Base-by-base conservation (phyloP, 2,113 vertebrate species). In the Rhabdornis inornatus region DNA sequence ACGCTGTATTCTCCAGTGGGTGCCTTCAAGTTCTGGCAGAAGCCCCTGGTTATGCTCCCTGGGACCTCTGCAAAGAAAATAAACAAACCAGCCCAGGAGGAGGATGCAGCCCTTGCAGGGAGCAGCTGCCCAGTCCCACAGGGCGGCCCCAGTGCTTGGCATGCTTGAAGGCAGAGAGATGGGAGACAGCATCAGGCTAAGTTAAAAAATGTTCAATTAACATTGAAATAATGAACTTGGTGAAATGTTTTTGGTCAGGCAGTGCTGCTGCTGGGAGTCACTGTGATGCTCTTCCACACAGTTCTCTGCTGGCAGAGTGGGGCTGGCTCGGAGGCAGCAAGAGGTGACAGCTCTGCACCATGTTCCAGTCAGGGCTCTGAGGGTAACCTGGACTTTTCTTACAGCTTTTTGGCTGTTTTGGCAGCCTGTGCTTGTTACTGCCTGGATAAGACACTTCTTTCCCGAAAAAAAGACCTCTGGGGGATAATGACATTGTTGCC, bases 121-220 rank as follows among this genome's bases (percentile, higher is more conserved):
- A 90, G 63, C 39, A 2, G 52, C 52, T 66, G 53, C 66, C 27
- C 12, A 2, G 35, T 65, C 44, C 94, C 59, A 9, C 0, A 2
- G 44, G 65, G 20, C 83, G 90, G 66, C 66, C 56, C 40, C 2
- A 0, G 42, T 0, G 11, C 59, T 44, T 1, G 0, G 71, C 57
- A 42, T 1, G 0, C 18, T 21, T 24, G 40, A 17, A 18, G 12
- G 25, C 45, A 47, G 63, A 21, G 35, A 82, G 39, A 19, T 9
- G 60, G 33, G 3, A 84, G n/a, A 31, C 13, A 50, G 60, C 45
- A 70, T 11, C 60, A 35, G n/a, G 30, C 28, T 78, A 8, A 3
- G 1, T 13, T 40, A 56, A 76, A 91, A 61, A 30, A 40, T 5
- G 14, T 27, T 55, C 47, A 72, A 83, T 53, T 30, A 56, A 39